phyloP scores from a whole-genome alignment of 1,140 invertebrate species.

The Drosophila virilis region DNA sequence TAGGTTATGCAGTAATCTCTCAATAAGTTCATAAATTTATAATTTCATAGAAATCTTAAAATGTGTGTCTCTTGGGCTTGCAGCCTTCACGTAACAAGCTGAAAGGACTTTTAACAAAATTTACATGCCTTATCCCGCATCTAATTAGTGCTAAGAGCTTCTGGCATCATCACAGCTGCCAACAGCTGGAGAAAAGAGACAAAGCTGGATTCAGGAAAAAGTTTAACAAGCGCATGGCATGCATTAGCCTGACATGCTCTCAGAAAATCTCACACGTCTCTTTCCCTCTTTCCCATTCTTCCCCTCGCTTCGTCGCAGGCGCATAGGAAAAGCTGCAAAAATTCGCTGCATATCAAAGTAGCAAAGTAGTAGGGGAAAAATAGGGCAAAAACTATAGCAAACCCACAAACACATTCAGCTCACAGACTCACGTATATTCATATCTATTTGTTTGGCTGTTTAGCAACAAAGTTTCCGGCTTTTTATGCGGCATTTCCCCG shows the following conservation, averaged over 20 bases:
- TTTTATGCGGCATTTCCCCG: constrained; percentile 45
- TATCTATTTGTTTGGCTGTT: constrained; percentile 67
- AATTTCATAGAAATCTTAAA: constrained; percentile 18
- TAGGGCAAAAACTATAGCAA: constrained; percentile 31
- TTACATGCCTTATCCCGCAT: constrained; percentile 61
- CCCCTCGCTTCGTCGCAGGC: neutral
- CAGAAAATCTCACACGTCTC: constrained; percentile 23
- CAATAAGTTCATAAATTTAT: constrained; percentile 37
- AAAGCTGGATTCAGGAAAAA: constrained; percentile 22
- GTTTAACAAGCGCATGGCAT: constrained; percentile 34
- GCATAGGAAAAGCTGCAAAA: constrained; percentile 35
- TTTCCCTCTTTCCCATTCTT: neutral
- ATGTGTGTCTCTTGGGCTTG: constrained; percentile 24
- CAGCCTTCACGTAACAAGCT: constrained; percentile 24
- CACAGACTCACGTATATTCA: constrained; percentile 41
- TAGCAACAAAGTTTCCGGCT: constrained; percentile 65
- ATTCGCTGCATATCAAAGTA: constrained; percentile 53
- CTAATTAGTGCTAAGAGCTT: constrained; percentile 62
- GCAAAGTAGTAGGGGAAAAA: constrained; percentile 24
- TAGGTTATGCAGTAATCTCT: neutral
- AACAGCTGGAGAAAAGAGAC: constrained; percentile 7
- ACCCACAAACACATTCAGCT: constrained; percentile 17
- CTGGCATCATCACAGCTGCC: constrained; percentile 45
- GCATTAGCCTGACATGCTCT: constrained; percentile 47
- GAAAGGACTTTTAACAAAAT: constrained; percentile 39